Conservation (phyloP, 2,113 vertebrate genomes). For the Mobula birostris region DNA sequence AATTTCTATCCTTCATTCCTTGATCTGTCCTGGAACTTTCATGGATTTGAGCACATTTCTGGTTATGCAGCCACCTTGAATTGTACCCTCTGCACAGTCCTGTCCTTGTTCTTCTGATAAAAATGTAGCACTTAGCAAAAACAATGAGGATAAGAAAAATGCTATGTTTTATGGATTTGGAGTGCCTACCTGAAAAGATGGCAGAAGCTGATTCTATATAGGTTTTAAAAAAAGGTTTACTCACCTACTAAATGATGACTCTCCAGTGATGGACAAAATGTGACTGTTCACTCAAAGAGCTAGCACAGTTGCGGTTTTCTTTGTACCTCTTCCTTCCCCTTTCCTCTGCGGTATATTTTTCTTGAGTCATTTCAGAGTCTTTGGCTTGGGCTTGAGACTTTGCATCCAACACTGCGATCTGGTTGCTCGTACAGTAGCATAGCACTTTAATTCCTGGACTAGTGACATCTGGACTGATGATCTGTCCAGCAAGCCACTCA, state of each 20-base stretch:
- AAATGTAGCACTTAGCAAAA: background rate
- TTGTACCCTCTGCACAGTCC: no score
- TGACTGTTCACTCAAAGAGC: background rate
- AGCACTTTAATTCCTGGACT: no score
- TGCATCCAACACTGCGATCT: no score
- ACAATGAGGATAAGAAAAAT: background rate
- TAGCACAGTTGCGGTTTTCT: background rate
- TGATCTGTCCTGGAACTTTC: no score
- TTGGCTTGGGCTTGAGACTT: background rate
- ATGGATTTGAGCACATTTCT: no score
- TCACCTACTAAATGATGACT: background rate
- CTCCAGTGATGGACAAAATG: background rate
- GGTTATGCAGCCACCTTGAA: no score
- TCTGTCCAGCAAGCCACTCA: no score
- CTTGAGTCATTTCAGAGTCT: background rate
- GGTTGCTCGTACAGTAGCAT: no score
- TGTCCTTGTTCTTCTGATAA: no score
- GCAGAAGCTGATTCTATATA: background rate
- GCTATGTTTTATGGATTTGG: background rate
- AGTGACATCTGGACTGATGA: no score
- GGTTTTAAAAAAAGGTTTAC: background rate
- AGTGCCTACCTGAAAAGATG: background rate
- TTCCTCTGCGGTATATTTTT: background rate
- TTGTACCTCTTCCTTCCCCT: background rate
- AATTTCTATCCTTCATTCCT: no score